phyloP scores from a whole-genome alignment of 2,113 vertebrate species.

The Syngnathoides biaculeatus region DNA sequence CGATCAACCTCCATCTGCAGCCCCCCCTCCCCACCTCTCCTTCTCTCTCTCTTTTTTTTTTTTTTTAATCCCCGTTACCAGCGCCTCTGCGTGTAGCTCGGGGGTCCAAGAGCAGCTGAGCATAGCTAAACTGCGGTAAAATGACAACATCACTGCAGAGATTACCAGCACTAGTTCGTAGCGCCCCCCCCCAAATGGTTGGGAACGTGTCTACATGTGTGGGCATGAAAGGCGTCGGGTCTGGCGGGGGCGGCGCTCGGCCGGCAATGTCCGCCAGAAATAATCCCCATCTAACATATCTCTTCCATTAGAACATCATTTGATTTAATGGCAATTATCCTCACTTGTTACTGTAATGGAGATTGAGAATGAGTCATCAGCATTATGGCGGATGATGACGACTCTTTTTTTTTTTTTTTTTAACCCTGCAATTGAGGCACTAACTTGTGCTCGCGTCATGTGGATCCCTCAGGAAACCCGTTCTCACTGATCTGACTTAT shows the following conservation, averaged over 20 bases:
- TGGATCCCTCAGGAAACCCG: constrained; percentile 40
- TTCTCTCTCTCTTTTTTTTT: constrained; percentile 22
- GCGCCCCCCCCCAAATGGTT: constrained; percentile 43
- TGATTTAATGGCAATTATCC: constrained; percentile 36
- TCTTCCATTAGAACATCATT: constrained; percentile 35
- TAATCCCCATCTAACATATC: constrained; percentile 24
- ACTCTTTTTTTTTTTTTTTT: constrained; percentile 7
- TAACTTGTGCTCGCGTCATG: constrained; percentile 34
- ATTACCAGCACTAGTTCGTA: constrained; percentile 53
- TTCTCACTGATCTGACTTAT: constrained; percentile 43
- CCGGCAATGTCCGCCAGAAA: constrained; percentile 30
- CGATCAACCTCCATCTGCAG: constrained; percentile 25
- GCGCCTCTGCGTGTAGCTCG: constrained; percentile 52
- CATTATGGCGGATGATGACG: constrained; percentile 42
- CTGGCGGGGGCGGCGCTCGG: constrained; percentile 20
- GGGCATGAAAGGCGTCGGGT: constrained; percentile 14
- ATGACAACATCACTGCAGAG: constrained; percentile 64
- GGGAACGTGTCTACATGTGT: constrained; percentile 17
- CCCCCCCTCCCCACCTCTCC: constrained; percentile 6
- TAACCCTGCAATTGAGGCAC: constrained; percentile 22
- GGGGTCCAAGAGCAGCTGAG: constrained; percentile 60
- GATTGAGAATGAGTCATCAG: no score
- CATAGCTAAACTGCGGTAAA: constrained; percentile 70
- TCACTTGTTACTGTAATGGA: constrained; percentile 38
- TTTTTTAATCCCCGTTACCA: constrained; percentile 19